Percentiles rank a stretch among this genome's conserved stretches.
Evolutionary conservation across 2,888 invertebrate species (phyloP).

Genomic region (Homarus gammarus): DNA sequence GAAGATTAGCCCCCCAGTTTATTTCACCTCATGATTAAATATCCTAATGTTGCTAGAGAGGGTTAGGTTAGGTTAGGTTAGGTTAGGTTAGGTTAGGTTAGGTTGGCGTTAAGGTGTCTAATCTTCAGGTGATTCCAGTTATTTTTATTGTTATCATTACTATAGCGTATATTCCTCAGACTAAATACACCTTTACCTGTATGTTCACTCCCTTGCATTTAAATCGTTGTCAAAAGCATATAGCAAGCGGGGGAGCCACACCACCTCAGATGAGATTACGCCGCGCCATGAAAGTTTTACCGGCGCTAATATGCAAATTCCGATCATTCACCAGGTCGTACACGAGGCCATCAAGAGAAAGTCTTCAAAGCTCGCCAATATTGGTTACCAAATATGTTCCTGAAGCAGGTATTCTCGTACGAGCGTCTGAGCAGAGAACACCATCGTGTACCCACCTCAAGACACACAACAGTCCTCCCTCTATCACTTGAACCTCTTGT

Average conservation of each 20-base stretch:
- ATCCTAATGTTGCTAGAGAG: too few relatives aligned
- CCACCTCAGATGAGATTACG: neutral
- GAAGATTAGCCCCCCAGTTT: too few relatives aligned
- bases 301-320: neutral
- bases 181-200: neutral
- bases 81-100: too few relatives aligned
- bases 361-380: neutral
- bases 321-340: neutral
- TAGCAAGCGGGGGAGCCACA: neutral
- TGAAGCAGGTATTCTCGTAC: neutral
- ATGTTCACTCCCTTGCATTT: neutral
- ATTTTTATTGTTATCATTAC: neutral
- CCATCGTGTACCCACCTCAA: too few relatives aligned
- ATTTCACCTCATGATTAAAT: too few relatives aligned
- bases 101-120: too few relatives aligned
- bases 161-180: neutral
- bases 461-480: too few relatives aligned
- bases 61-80: too few relatives aligned
- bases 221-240: neutral
- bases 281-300: neutral
- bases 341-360: neutral
- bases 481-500: too few relatives aligned
- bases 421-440: neutral
- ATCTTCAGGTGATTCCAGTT: neutral
- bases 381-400: constrained; percentile 1